A percentile compares a stretch with the other conserved stretches of the same genome.
phyloP scores from a whole-genome alignment of 2,113 vertebrate species.

The Pluvianellus socialis region DNA sequence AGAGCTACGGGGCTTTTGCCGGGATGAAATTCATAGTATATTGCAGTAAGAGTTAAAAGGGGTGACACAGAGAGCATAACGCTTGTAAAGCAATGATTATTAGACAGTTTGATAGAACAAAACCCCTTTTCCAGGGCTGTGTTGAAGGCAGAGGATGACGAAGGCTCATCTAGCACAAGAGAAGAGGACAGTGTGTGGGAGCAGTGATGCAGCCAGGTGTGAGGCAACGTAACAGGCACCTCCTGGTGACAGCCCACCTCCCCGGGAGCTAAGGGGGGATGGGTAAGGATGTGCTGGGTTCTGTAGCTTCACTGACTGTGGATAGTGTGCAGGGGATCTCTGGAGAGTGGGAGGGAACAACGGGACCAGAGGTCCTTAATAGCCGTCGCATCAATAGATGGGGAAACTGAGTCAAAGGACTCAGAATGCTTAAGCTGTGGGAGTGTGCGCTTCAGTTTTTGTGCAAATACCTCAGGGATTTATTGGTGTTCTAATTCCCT shows the following conservation, averaged over 20 bases:
- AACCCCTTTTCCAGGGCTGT: background rate
- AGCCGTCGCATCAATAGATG: background rate
- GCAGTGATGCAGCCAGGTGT: fast-evolving
- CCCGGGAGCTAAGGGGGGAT: fast-evolving
- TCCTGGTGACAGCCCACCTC: fast-evolving
- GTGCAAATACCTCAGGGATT: background rate
- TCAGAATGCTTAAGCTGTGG: background rate
- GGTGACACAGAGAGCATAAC: background rate
- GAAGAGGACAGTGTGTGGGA: fast-evolving
- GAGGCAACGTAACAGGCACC: fast-evolving
- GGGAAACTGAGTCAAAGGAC: background rate
- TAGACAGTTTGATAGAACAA: background rate
- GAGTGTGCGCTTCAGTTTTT: fast-evolving
- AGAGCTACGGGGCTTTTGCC: background rate
- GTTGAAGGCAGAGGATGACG: fast-evolving
- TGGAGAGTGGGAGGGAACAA: background rate
- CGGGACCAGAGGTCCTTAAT: too few relatives aligned
- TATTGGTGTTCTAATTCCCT: background rate
- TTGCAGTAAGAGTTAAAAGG: background rate
- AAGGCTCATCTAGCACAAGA: too few relatives aligned
- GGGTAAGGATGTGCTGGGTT: fast-evolving
- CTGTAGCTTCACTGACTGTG: background rate
- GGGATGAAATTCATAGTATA: background rate
- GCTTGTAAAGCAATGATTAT: background rate
- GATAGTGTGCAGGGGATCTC: fast-evolving